Evolutionary conservation across 2,888 invertebrate species (phyloP), one percentile per base, ranked within the genome.

Genomic region (Phengaris arion): DNA sequence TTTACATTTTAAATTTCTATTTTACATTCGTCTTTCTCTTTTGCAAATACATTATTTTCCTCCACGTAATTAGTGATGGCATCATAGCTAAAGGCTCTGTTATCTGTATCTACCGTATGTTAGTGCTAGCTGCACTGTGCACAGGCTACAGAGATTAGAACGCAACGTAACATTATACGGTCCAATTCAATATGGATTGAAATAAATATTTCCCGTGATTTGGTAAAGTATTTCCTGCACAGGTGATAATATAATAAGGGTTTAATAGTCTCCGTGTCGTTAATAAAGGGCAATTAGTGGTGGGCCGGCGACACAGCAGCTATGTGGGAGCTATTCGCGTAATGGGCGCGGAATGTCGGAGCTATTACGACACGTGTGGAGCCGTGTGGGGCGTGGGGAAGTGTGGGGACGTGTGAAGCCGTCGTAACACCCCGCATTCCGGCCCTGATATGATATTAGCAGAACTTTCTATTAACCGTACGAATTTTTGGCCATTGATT

Each of bases 351-450:
- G 86, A 86, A 88, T 88, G 85, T 85, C 81, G 80, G 82, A 79
- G 83, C 82, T 81, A 86, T 86, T 85, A 84, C 79, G 77, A 78
- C 85, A 87, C 87, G 87, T 87, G 85, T 80, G 10, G 74, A 68
- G 68, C 46, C 68, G 68, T 22, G 59, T 35, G 48, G 64, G 75
- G 15, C 55, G 12, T 64, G 74, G 74, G 74, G 78, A 64, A 59
- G 77, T 74, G 52, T 35, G n/a, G 55, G 55, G 55, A n/a, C 55
- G 52, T 54, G 13, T 9, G 73, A 54, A 48, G 48, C 7, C 48
- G 7, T 48, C 69, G 69, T 59, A 76, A 46, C 22, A 54, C 76
- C 82, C 78, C 79, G 82, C 84, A 85, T 85, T 79, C 83, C 85
- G 78, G 81, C 78, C 81, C 83, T 85, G 82, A 86, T 87, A 86